Conservation (phyloP, 30 jellyfish, hydroid and myxozoan genomes). For the Turritopsis dohrnii region DNA sequence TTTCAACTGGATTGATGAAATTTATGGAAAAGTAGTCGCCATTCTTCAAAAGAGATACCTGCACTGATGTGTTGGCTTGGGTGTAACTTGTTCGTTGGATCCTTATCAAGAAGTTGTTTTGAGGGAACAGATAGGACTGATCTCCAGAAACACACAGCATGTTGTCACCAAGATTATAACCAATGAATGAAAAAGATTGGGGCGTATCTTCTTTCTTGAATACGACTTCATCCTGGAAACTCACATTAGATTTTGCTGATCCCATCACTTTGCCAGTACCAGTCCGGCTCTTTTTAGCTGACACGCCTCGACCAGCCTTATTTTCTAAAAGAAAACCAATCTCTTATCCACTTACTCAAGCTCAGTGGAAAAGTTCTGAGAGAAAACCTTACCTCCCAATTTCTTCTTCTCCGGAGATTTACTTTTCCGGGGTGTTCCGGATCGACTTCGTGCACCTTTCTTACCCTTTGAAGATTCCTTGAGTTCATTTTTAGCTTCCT, state of each 20-base stretch:
- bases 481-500: slow-evolving; percentile 55
- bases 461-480: slow-evolving; percentile 44
- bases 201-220: slow-evolving; percentile 12
- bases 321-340: background rate
- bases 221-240: slow-evolving; percentile 3
- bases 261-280: background rate
- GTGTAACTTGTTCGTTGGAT: slow-evolving; percentile 39
- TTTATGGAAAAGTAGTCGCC: slow-evolving; percentile 32
- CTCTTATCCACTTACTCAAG: background rate
- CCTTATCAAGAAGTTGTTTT: slow-evolving; percentile 43
- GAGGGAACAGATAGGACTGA: slow-evolving; percentile 49
- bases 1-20: slow-evolving; percentile 34
- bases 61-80: slow-evolving; percentile 39
- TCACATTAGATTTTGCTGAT: background rate
- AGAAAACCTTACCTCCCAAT: slow-evolving; percentile 6
- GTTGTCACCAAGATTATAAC: slow-evolving; percentile 82
- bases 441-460: slow-evolving; percentile 29
- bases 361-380: background rate
- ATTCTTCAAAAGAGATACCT: slow-evolving; percentile 32
- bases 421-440: slow-evolving; percentile 49
- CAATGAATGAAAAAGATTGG: slow-evolving; percentile 50
- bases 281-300: slow-evolving; percentile 10
- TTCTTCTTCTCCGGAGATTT: slow-evolving; percentile 50
- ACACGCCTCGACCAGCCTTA: background rate
- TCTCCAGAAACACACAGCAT: slow-evolving; percentile 51